phyloP scores from a whole-genome alignment of 2,797 vertebrate genomes.

The Acanthurus leucopareius region DNA sequence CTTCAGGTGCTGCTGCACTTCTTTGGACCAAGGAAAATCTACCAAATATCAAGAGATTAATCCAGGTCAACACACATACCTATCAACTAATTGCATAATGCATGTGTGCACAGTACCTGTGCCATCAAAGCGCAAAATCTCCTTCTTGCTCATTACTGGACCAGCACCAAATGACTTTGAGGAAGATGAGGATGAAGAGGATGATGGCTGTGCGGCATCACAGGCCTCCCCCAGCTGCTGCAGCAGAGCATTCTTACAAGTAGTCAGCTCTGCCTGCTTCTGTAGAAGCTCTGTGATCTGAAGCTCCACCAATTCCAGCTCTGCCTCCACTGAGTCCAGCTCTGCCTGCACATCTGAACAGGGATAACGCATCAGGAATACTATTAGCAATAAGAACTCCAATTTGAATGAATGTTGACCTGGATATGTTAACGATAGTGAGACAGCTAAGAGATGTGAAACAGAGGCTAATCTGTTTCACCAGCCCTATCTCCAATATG shows the following conservation, averaged over 20 bases:
- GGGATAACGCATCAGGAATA: conserved; percentile 1
- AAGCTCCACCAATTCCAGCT: conserved; percentile 90
- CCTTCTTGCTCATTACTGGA: conserved; percentile 76
- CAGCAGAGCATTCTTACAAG: conserved; percentile 86
- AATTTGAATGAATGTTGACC: not conserved
- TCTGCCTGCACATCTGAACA: conserved; percentile 85
- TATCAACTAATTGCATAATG: not conserved
- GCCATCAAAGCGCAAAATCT: conserved; percentile 85
- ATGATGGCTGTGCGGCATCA: conserved; percentile 65
- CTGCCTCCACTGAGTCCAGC: conserved; percentile 88
- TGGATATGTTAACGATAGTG: not conserved
- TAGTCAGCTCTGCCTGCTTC: conserved; percentile 88
- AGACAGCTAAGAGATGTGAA: not conserved
- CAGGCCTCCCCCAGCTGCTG: conserved; percentile 86
- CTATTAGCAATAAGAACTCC: not conserved
- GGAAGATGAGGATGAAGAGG: conserved; percentile 60
- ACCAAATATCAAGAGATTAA: not conserved
- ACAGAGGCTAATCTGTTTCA: not conserved
- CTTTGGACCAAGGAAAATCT: conserved; percentile 94
- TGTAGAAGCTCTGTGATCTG: conserved; percentile 92
- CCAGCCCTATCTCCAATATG: too few relatives aligned
- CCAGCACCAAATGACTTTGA: conserved; percentile 57
- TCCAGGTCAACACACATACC: not conserved
- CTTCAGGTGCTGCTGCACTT: conserved; percentile 84
- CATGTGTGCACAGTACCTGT: conserved; percentile 82